A percentile compares a stretch with the other conserved stretches of the same genome.
Evolutionary conservation across 2,888 invertebrate genomes (phyloP).

Genomic region (Rhamphomyia laevipes): DNA sequence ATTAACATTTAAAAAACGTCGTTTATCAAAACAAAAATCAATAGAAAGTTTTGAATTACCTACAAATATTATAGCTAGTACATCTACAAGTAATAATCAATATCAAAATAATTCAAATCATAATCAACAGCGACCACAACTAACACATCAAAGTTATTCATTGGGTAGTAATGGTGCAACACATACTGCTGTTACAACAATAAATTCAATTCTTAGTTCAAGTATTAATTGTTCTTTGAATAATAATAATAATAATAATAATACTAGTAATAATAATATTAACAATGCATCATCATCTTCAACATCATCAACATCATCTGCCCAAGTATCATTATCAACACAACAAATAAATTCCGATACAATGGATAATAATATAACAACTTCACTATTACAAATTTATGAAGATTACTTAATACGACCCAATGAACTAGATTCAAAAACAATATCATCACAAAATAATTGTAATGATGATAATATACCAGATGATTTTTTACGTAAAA

Average conservation of each 20-base stretch:
- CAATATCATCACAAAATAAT: no score
- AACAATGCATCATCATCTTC: conserved; percentile 8
- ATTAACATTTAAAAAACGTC: conserved; percentile 33
- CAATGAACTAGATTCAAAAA: conserved; percentile 4
- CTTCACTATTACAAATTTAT: conserved; percentile 29
- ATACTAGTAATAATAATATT: no score
- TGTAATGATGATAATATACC: conserved; percentile 21
- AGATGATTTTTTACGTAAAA: conserved; percentile 29
- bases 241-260: no score
- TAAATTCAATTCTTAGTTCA: background rate
- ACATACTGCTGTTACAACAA: background rate
- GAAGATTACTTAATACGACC: conserved; percentile 31
- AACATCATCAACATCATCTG: conserved; percentile 12
- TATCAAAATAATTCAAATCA: background rate
- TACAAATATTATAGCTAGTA: background rate
- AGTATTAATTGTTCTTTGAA: no score
- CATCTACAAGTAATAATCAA: conserved; percentile 5
- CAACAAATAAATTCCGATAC: background rate
- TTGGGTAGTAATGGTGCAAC: conserved; percentile 8
- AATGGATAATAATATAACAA: conserved; percentile 13
- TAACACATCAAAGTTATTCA: background rate
- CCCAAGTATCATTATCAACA: conserved; percentile 8
- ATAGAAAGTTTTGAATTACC: conserved; percentile 30
- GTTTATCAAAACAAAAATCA: conserved; percentile 35
- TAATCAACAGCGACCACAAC: background rate